These are phyloP conservation scores for Bambusicola thoracicus DNA, from an alignment of 2,113 vertebrate genomes.

Conservation along the genomic window DNA sequence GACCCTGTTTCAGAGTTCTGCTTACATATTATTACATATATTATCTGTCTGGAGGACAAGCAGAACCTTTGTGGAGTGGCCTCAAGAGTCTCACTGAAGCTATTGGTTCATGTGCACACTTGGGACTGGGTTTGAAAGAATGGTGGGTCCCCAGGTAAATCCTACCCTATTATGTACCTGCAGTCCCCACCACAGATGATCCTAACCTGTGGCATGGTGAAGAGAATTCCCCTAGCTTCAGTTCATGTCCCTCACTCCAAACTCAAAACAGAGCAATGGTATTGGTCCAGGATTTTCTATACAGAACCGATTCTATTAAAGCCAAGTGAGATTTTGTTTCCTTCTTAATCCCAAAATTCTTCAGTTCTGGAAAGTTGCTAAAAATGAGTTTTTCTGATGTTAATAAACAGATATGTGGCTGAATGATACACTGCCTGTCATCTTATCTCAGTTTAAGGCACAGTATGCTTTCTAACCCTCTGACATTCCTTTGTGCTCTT, in stretches of 20 bases:
- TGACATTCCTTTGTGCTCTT: conserved; percentile 47
- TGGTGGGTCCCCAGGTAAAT: not conserved
- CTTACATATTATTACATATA: not conserved
- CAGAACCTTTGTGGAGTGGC: fast-evolving
- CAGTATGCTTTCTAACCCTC: conserved; percentile 24
- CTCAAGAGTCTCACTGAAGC: not conserved
- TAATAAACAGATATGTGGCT: conserved; percentile 11
- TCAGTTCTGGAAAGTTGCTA: not conserved
- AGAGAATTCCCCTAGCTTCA: not conserved
- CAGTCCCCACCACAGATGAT: not conserved
- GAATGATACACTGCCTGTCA: conserved; percentile 20
- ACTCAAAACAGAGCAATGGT: not conserved
- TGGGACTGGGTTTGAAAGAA: not conserved
- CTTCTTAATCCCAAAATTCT: not conserved
- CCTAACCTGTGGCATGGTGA: not conserved
- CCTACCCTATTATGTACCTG: not conserved
- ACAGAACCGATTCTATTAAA: not conserved
- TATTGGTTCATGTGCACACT: not conserved
- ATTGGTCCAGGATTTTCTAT: not conserved
- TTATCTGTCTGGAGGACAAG: not conserved
- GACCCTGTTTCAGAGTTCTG: not conserved
- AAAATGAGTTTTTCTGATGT: not conserved
- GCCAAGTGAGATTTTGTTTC: not conserved
- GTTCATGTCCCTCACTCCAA: not conserved
- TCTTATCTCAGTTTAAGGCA: conserved; percentile 33